A percentile compares a stretch with the other conserved stretches of the same genome.
These are phyloP conservation scores for Octodon degus DNA, from an alignment of 2,113 vertebrate species.

Conservation along the genomic window DNA sequence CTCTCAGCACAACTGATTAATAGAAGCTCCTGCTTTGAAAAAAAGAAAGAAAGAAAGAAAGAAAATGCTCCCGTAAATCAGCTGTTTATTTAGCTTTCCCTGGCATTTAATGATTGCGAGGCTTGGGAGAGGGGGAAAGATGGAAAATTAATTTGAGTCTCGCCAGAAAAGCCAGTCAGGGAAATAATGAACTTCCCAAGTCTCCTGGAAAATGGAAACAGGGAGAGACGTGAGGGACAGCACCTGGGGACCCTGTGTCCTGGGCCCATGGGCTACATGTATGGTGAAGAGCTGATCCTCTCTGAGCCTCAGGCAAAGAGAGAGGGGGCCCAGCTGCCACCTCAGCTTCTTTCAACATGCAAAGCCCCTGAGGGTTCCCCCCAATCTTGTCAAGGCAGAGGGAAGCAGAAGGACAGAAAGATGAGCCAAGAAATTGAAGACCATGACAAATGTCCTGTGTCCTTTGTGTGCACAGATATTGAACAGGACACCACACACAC, in stretches of 20 bases:
- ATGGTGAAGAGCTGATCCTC: not conserved
- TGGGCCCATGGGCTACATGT: not conserved
- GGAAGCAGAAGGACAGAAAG: not conserved
- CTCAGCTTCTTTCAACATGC: not conserved
- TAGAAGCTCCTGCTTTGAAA: slow-evolving; percentile 60
- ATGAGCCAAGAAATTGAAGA: not conserved
- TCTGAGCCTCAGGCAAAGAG: not conserved
- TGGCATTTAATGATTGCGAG: slow-evolving; percentile 79
- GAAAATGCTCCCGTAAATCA: slow-evolving; percentile 77
- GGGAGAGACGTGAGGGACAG: not conserved
- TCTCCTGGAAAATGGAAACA: slow-evolving; percentile 4
- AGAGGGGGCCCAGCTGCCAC: not conserved
- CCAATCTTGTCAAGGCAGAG: not conserved
- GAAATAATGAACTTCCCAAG: slow-evolving; percentile 79
- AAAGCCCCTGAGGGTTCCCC: not conserved
- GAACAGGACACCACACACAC: not conserved
- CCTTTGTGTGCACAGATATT: not conserved
- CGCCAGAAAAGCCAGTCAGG: slow-evolving; percentile 67
- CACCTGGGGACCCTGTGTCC: accelerated
- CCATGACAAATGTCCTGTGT: accelerated
- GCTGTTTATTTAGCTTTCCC: slow-evolving; percentile 81
- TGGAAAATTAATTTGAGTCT: slow-evolving; percentile 80
- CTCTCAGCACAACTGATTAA: slow-evolving; percentile 74
- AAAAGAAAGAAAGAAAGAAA: slow-evolving; percentile 67
- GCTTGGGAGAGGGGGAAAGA: slow-evolving; percentile 68